Evolutionary conservation across 1,140 invertebrate genomes (phyloP).

Genomic region (Eriosoma lanigerum): DNA sequence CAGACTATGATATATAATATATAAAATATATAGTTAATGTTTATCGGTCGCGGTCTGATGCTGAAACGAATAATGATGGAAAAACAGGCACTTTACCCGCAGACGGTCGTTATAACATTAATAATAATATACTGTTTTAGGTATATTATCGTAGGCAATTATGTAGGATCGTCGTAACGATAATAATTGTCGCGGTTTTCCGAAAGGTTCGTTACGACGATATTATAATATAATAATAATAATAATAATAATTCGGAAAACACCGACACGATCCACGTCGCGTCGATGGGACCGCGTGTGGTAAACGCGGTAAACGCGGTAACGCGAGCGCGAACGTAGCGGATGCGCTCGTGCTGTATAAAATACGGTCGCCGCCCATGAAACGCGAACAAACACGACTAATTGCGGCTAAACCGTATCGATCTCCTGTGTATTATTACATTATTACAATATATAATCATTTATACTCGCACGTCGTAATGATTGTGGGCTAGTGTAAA

Average conservation of each 20-base stretch:
- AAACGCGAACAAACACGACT: constrained; percentile 2
- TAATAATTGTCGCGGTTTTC: constrained; percentile 22
- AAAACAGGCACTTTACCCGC: not conserved
- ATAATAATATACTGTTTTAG: constrained; percentile 32
- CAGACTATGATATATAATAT: no score
- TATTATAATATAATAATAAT: not conserved
- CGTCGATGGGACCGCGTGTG: not conserved
- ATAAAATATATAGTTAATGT: no score
- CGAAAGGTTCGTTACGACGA: not conserved
- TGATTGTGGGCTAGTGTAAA: no score
- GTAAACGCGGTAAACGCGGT: constrained; percentile 21
- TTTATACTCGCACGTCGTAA: no score
- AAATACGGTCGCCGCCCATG: not conserved
- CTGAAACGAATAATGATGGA: not conserved
- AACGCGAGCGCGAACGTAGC: no score
- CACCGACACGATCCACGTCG: not conserved
- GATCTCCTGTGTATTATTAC: not conserved
- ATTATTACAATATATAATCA: constrained; percentile 18
- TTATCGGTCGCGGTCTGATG: constrained; percentile 17
- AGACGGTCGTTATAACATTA: no score
- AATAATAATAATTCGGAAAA: constrained; percentile 11
- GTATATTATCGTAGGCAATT: no score
- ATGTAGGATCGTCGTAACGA: no score
- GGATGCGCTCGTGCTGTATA: constrained; percentile 3
- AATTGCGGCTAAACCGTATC: not conserved